Conservation (phyloP, 2,888 invertebrate species). For the Ophion slaviceki region DNA sequence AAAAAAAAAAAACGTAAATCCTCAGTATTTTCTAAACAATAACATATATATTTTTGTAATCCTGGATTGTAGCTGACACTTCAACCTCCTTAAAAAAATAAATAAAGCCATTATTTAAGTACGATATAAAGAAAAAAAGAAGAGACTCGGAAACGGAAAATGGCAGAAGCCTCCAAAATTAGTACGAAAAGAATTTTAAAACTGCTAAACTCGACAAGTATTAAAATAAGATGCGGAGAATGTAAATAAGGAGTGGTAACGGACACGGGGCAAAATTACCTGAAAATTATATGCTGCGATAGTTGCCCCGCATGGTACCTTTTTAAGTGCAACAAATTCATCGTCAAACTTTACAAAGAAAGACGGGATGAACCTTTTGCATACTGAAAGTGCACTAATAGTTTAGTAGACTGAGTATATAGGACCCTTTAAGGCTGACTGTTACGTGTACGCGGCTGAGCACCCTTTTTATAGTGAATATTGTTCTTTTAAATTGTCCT, state of each 20-base stretch:
- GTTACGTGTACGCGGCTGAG: neutral
- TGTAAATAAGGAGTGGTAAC: neutral
- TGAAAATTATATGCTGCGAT: neutral
- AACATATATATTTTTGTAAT: too few relatives aligned
- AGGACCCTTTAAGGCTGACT: neutral
- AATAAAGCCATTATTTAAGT: too few relatives aligned
- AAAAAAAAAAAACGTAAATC: too few relatives aligned
- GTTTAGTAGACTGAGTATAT: neutral
- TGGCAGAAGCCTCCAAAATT: neutral
- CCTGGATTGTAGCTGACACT: too few relatives aligned
- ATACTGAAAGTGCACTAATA: neutral
- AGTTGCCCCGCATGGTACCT: neutral
- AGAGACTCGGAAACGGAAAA: neutral
- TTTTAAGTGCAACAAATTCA: neutral
- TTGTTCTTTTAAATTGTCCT: neutral
- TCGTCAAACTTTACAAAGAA: neutral
- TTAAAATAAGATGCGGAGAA: neutral
- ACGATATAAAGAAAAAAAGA: neutral
- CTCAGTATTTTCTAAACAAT: too few relatives aligned
- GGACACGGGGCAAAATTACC: neutral
- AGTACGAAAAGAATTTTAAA: neutral
- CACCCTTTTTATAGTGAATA: neutral
- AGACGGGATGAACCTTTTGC: neutral
- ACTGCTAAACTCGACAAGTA: neutral
- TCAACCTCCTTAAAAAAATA: too few relatives aligned